Conservation (phyloP, 2,113 vertebrate genomes). For the Peromyscus maniculatus region DNA sequence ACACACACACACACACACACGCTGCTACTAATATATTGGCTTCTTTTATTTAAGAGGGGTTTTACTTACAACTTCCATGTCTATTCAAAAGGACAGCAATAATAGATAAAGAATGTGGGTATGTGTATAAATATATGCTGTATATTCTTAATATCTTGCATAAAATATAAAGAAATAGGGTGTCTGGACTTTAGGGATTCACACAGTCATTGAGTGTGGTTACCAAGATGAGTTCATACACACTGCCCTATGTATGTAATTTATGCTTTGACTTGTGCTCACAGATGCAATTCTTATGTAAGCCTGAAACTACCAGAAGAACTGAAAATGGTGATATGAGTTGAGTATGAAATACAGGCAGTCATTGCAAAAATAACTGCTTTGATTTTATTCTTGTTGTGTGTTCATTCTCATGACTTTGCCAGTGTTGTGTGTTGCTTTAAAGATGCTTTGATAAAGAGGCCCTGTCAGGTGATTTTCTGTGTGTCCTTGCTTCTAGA, state of each 20-base stretch:
- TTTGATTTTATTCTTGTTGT: constrained; percentile 68
- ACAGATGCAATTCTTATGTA: constrained; percentile 2
- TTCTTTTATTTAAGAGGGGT: background rate
- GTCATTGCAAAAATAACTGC: background rate
- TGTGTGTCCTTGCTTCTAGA: background rate
- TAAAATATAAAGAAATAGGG: constrained; percentile 1
- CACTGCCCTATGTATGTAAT: background rate
- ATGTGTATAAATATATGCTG: background rate
- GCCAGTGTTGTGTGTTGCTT: background rate
- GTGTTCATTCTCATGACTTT: constrained; percentile 57
- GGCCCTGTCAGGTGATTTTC: background rate
- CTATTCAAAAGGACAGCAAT: background rate
- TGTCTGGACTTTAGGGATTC: background rate
- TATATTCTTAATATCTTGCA: background rate
- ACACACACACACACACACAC: background rate
- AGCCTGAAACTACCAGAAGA: background rate
- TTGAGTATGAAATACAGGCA: constrained; percentile 34
- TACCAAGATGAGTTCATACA: background rate
- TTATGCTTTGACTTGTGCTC: background rate
- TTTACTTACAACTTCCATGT: background rate
- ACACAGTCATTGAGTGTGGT: background rate
- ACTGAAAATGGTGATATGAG: constrained; percentile 10
- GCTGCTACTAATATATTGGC: background rate
- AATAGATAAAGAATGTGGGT: background rate
- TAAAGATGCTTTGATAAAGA: constrained; percentile 66